Percentiles rank a stretch among this genome's conserved stretches.
phyloP scores from a whole-genome alignment of 2,888 invertebrate species.

The Lamproptera curius region DNA sequence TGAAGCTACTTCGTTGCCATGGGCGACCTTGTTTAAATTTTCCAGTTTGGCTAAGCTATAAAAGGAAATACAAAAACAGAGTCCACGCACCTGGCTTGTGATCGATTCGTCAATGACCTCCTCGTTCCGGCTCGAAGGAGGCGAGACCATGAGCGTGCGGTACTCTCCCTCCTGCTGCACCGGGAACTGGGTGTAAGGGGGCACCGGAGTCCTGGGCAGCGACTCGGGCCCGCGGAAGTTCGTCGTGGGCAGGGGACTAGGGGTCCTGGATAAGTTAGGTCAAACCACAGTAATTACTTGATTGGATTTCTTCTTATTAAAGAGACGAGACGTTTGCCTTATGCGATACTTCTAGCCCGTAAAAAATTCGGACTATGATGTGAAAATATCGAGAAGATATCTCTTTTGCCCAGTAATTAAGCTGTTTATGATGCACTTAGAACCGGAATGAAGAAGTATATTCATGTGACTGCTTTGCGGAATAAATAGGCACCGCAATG shows the following conservation, averaged over 20 bases:
- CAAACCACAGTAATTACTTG: slow-evolving; percentile 1
- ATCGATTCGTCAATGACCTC: slow-evolving; percentile 72
- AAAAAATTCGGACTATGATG: not conserved
- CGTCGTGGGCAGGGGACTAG: slow-evolving; percentile 70
- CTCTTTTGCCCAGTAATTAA: too few relatives aligned
- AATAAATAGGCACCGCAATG: too few relatives aligned
- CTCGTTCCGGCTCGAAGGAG: slow-evolving; percentile 59
- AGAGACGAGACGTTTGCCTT: not conserved
- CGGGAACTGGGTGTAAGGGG: slow-evolving; percentile 68
- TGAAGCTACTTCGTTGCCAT: too few relatives aligned
- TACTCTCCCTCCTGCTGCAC: slow-evolving; percentile 60
- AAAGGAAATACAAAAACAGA: too few relatives aligned
- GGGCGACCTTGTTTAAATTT: too few relatives aligned
- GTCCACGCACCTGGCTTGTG: slow-evolving; percentile 69
- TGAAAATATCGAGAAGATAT: too few relatives aligned
- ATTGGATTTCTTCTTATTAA: not conserved
- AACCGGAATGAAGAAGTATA: too few relatives aligned
- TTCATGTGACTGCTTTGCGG: too few relatives aligned
- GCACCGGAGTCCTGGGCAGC: slow-evolving; percentile 65
- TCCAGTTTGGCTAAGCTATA: too few relatives aligned
- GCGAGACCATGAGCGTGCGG: slow-evolving; percentile 55
- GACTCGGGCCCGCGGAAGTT: slow-evolving; percentile 75
- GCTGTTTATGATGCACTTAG: too few relatives aligned
- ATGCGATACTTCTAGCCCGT: too few relatives aligned
- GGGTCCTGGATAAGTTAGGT: slow-evolving; percentile 55